Base-by-base conservation (phyloP, 2,113 vertebrate species). In the Oncorhynchus gorbuscha region DNA sequence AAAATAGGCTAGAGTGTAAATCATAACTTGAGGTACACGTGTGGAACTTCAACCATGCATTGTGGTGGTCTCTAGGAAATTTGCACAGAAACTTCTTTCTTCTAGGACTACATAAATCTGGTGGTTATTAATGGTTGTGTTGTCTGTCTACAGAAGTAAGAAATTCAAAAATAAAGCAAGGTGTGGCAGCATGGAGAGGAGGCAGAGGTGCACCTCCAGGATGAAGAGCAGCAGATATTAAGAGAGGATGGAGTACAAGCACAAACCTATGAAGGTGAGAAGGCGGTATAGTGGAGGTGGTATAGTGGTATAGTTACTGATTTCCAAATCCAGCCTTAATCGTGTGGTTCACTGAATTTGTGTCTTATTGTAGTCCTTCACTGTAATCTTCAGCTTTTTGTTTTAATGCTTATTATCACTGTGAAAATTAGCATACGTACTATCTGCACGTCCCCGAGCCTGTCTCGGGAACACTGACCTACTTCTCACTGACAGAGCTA, bases 141-240 rank as follows among this genome's bases (percentile, higher is more conserved):
- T 14, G 51, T 66, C 11, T 71, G 77, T 45, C 74, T 91, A 76
- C 89, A 95, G 96, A 91, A 94, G 90, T 76, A 97, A 94, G 89
- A 97, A 96, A 78, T 95, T 97, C 79, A 96, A 93, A 88, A 96
- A 92, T 83, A 94, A 91, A 85, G 93, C 93, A 55, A 90, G 84
- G 71, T 94, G 94, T 64, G 89, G 94, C 79, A 95, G 93, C 85
- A 91, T 88, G 79, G 95, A 97, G 77, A 90, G 93, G 73, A 92
- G 92, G 83, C 95, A 96, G 3, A 84, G 85, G 0, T 96, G 95
- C 32, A 85, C 93, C 0, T 96, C 95, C 49, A 95, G 92, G 82
- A 96, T 93, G 89, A 96, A 94, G 89, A 94, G 87, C 82, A 94
- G 90, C 85, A 95, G 94, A 86, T 95, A 97, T 32, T 93, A 91